Evolutionary conservation across 2,888 invertebrate genomes (phyloP).

Genomic region (Apodemia duryi): DNA sequence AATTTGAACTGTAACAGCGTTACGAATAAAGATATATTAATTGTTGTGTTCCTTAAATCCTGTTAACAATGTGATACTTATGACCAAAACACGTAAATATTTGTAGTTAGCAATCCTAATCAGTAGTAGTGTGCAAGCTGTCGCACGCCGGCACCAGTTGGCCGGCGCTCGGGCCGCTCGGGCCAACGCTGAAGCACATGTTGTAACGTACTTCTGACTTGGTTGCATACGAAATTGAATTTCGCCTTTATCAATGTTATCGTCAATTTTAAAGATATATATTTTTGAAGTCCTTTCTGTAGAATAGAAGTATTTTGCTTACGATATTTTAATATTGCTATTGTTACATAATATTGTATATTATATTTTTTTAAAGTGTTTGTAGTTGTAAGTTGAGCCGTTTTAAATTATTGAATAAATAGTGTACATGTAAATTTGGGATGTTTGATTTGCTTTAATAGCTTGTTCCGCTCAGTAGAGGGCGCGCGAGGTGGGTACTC

Average conservation of each 20-base stretch:
- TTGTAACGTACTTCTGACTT: too few species aligned
- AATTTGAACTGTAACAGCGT: background rate
- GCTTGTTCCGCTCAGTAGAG: slow-evolving; percentile 10
- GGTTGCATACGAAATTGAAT: background rate
- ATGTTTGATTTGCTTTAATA: slow-evolving; percentile 4
- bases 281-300: slow-evolving; percentile 7
- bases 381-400: background rate
- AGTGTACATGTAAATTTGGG: background rate
- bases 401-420: slow-evolving; percentile 8
- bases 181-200: too few species aligned
- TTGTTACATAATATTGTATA: slow-evolving; percentile 4
- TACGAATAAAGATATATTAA: background rate
- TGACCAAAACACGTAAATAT: background rate
- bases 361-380: slow-evolving; percentile 10
- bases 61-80: too few species aligned
- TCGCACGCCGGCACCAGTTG: too few species aligned
- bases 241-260: background rate
- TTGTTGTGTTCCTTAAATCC: background rate
- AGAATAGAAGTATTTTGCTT: slow-evolving; percentile 3
- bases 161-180: too few species aligned
- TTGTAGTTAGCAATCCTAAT: background rate
- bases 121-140: too few species aligned
- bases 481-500: background rate
- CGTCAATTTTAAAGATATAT: background rate
- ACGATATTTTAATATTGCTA: background rate